Percentiles rank a stretch among this genome's conserved stretches.
phyloP scores from a whole-genome alignment of 2,113 vertebrate species.

The Misgurnus mizolepis region DNA sequence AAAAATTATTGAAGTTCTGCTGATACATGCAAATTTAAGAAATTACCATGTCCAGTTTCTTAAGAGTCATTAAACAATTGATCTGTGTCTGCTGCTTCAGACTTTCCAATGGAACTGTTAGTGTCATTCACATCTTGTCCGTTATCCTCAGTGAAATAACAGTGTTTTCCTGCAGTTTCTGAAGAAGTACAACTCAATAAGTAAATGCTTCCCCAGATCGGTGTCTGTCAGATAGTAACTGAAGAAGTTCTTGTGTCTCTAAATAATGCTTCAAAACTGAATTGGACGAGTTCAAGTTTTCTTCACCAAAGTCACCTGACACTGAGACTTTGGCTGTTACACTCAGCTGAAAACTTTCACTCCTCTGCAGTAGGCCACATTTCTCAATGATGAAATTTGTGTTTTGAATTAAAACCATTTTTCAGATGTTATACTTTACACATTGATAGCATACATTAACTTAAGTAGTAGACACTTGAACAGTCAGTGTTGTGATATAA shows the following conservation, averaged over 20 bases:
- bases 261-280: neutral
- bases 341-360: neutral
- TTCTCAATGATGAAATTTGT: neutral
- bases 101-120: too few relatives aligned
- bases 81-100: too few relatives aligned
- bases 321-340: neutral
- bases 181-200: neutral
- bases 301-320: neutral
- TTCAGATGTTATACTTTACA: neutral
- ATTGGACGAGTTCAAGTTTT: neutral
- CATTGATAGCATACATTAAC: neutral
- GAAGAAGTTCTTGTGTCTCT: neutral
- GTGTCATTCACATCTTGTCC: too few relatives aligned
- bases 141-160: neutral
- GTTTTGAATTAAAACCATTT: neutral
- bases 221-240: neutral
- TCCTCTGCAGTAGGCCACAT: neutral
- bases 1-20: too few relatives aligned
- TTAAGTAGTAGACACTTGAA: neutral
- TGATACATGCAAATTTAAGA: too few relatives aligned
- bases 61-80: too few relatives aligned
- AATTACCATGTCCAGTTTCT: too few relatives aligned
- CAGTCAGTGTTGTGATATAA: neutral
- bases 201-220: neutral
- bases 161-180: neutral